Percentiles rank a stretch among this genome's conserved stretches.
Conservation (phyloP, 2,888 invertebrate genomes). For the Drosophila anomelani region DNA sequence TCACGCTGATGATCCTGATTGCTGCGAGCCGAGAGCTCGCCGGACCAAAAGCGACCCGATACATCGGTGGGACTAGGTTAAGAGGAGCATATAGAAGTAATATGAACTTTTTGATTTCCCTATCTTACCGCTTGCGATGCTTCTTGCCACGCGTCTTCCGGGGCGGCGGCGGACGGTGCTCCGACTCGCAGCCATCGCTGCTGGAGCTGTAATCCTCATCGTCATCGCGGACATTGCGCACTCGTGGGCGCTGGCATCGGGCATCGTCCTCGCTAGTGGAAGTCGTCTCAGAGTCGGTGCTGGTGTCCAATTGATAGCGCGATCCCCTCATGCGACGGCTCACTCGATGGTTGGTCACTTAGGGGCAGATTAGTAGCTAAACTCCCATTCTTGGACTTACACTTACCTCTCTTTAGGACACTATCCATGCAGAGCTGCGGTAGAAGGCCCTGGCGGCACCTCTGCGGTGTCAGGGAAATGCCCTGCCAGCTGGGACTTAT, state of each 20-base stretch:
- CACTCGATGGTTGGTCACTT: slow-evolving; percentile 73
- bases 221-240: slow-evolving; percentile 51
- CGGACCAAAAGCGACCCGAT: slow-evolving; percentile 89
- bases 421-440: slow-evolving; percentile 81
- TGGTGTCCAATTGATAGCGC: slow-evolving; percentile 77
- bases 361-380: background rate
- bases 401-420: slow-evolving; percentile 42
- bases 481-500: slow-evolving; percentile 81
- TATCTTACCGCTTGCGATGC: slow-evolving; percentile 58
- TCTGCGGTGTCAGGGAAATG: slow-evolving; percentile 82
- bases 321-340: slow-evolving; percentile 62
- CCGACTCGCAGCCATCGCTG: slow-evolving; percentile 85
- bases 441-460: slow-evolving; percentile 83
- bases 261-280: slow-evolving; percentile 76
- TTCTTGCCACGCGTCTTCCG: slow-evolving; percentile 65
- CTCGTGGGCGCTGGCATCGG: slow-evolving; percentile 50
- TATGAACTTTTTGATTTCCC: background rate
- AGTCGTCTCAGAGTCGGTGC: slow-evolving; percentile 82
- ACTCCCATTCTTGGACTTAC: too few species aligned
- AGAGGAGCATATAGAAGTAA: background rate
- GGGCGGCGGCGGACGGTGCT: slow-evolving; percentile 72
- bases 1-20: slow-evolving; percentile 95
- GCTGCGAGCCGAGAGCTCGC: slow-evolving; percentile 91
- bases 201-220: slow-evolving; percentile 77
- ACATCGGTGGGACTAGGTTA: slow-evolving; percentile 66